Evolutionary conservation across 2,888 invertebrate genomes (phyloP).

Genomic region (Lasioglossum zephyrum): DNA sequence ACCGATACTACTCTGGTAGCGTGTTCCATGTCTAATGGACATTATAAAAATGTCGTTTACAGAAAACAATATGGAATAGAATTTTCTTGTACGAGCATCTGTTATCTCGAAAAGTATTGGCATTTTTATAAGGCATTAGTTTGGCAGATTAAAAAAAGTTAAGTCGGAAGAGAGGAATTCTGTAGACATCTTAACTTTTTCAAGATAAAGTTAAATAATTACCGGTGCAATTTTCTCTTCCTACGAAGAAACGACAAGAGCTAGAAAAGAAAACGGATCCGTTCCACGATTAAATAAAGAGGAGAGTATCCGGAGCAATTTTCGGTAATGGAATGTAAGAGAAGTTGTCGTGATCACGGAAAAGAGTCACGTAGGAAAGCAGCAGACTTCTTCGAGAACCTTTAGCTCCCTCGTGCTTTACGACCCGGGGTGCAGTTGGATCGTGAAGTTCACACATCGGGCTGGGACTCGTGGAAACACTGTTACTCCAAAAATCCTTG

Average conservation of each 20-base stretch:
- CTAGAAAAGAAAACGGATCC: background rate
- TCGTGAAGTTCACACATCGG: background rate
- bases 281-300: slow-evolving; percentile 16
- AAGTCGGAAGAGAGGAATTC: too few species aligned
- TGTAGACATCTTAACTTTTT: background rate
- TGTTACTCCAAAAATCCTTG: background rate
- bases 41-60: too few species aligned
- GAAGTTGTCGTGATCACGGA: slow-evolving; percentile 18
- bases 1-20: background rate
- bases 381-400: background rate
- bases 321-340: slow-evolving; percentile 27
- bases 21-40: background rate
- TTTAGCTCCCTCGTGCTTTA: background rate
- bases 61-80: too few species aligned
- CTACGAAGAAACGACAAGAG: background rate
- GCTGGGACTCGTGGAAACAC: background rate
- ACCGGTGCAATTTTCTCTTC: background rate
- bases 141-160: too few species aligned
- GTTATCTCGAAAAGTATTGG: too few species aligned
- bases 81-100: too few species aligned
- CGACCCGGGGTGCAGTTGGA: background rate
- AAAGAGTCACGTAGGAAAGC: slow-evolving; percentile 38
- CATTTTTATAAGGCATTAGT: too few species aligned
- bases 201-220: background rate
- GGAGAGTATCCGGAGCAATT: background rate